Percentiles rank a stretch among this genome's conserved stretches.
phyloP scores from a whole-genome alignment of 2,113 vertebrate species.

The Prionailurus viverrinus region DNA sequence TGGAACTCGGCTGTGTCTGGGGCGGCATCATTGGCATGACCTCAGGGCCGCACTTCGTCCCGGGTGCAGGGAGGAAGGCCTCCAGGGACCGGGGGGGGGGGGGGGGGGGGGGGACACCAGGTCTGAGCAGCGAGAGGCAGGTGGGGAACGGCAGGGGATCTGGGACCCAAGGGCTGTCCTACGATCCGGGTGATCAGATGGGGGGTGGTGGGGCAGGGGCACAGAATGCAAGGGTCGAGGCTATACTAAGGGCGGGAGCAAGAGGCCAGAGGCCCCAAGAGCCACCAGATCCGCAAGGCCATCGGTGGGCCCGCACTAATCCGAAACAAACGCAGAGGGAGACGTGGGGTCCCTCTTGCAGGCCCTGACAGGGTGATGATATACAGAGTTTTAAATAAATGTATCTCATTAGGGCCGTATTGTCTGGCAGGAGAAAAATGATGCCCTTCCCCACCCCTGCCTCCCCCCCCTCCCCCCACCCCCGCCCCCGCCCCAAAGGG shows the following conservation, averaged over 20 bases:
- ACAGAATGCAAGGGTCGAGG: accelerated
- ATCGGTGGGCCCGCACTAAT: background rate
- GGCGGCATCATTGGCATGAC: too few species aligned
- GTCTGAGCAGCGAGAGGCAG: accelerated
- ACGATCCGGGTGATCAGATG: background rate
- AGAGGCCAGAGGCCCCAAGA: background rate
- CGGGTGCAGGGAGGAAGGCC: background rate
- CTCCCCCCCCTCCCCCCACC: background rate
- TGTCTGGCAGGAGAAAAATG: slow-evolving; percentile 71
- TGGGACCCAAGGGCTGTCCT: background rate
- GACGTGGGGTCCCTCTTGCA: background rate
- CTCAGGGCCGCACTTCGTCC: accelerated
- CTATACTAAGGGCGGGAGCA: accelerated
- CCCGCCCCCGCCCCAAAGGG: background rate
- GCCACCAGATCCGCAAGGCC: background rate
- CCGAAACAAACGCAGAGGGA: slow-evolving; percentile 37
- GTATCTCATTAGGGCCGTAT: slow-evolving; percentile 70
- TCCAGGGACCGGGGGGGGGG: background rate
- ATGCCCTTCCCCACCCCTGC: slow-evolving; percentile 6
- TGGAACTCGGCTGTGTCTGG: background rate
- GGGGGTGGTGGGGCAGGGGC: background rate
- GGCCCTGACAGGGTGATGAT: slow-evolving; percentile 71
- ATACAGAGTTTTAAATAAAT: slow-evolving; percentile 72
- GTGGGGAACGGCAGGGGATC: too few species aligned
- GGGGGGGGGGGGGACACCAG: too few species aligned